These are phyloP conservation scores for Scaptodrosophila latifasciaeformis DNA, from an alignment of 2,888 invertebrate species.

Conservation along the genomic window DNA sequence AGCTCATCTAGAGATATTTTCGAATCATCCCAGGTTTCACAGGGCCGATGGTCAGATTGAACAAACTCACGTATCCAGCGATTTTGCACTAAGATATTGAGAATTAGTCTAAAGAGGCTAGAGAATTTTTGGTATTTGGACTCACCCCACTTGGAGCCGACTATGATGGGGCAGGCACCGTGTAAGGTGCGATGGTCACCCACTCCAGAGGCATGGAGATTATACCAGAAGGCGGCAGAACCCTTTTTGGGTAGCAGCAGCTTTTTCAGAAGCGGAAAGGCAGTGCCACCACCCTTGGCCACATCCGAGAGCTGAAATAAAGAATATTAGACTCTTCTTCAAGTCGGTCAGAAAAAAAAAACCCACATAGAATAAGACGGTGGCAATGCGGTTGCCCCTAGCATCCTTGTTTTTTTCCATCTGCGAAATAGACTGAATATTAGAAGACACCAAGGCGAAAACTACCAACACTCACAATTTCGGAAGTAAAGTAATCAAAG, in stretches of 20 bases:
- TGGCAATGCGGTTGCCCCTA: constrained; percentile 71
- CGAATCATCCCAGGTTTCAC: constrained; percentile 69
- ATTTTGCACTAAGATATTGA: constrained; percentile 80
- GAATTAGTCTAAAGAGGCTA: no score
- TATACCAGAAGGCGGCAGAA: constrained; percentile 93
- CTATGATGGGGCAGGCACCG: constrained; percentile 96
- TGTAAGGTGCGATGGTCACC: constrained; percentile 92
- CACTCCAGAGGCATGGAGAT: constrained; percentile 91
- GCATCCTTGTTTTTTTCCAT: constrained; percentile 6
- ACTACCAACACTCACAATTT: constrained; percentile 32
- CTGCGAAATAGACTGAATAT: no score
- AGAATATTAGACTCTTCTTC: no score
- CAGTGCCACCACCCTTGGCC: constrained; percentile 96
- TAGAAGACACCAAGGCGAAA: no score
- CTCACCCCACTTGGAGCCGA: constrained; percentile 97
- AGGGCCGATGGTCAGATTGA: constrained; percentile 84
- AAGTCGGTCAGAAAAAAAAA: no score
- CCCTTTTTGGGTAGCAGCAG: constrained; percentile 78
- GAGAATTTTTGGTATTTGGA: neutral
- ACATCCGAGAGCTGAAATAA: constrained; percentile 91
- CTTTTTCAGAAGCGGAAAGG: constrained; percentile 92
- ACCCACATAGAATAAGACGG: constrained; percentile 73
- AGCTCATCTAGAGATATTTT: neutral
- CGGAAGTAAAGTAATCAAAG: constrained; percentile 47
- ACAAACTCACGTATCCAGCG: constrained; percentile 92